Conservation (phyloP, 2,113 vertebrate species). For the Oceanodroma tethys region DNA sequence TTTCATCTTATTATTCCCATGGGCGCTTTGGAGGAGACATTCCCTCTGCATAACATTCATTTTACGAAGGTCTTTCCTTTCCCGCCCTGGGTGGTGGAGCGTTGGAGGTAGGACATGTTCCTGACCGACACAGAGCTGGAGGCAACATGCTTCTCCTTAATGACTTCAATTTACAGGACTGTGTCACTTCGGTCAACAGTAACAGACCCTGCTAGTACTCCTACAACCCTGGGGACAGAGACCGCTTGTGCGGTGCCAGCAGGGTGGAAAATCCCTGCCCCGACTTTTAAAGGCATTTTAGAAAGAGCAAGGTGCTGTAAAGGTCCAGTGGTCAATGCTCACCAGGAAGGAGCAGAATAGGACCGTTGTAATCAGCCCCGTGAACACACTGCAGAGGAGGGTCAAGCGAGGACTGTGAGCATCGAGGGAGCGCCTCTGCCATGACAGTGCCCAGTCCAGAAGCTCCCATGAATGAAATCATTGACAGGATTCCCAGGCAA, state of each 20-base stretch:
- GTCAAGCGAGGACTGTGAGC: rapidly evolving
- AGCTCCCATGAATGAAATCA: background rate
- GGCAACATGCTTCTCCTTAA: background rate
- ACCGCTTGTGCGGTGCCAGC: background rate
- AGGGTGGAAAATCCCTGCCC: background rate
- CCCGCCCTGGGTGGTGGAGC: rapidly evolving
- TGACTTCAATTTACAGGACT: background rate
- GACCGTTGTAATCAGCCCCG: rapidly evolving
- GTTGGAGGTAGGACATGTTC: background rate
- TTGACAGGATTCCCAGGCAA: background rate
- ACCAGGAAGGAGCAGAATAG: background rate
- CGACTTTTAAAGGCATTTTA: background rate
- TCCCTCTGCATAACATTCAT: background rate
- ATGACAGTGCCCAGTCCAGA: background rate
- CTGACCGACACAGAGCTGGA: background rate
- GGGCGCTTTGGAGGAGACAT: background rate
- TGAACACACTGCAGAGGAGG: background rate
- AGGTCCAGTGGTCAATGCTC: background rate
- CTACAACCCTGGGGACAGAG: background rate
- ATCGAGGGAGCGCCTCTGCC: background rate
- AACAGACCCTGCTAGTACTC: background rate
- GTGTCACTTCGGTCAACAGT: background rate
- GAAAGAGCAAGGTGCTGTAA: background rate
- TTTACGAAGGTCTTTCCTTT: background rate
- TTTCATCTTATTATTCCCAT: background rate